Base-by-base conservation (phyloP, 2,888 invertebrate genomes). In the Caenorhabditis sp. region DNA sequence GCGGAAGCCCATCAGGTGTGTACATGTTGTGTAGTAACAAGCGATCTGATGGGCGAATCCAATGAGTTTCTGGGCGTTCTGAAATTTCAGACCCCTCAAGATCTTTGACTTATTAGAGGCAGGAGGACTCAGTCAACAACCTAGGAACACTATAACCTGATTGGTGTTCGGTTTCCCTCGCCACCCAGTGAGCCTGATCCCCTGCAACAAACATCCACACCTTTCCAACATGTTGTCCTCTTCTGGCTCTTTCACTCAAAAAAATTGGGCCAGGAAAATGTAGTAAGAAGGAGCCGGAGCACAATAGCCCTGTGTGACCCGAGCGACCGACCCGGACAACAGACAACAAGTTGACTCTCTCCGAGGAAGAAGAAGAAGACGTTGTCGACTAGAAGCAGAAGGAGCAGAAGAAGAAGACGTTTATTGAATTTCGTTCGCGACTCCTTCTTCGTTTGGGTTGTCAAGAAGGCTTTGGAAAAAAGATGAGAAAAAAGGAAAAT, bases 381-480 rank as follows among this genome's bases (percentile, higher is more conserved):
- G 73, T 28, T 47, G 38, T n/a, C 63, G 41, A 44, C 41, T 28
- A 28, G 47, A 68, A 22, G 51, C 47, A 41, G 56, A 41, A 49
- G 61, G 28, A 44, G 44, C 24, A 22, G 61, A 44, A 44, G 44
- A 44, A 22, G 54, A 70, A 58, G 68, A 80, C 66, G 80, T 80
- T 80, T 80, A 80, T 80, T 80, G 80, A 80, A 80, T 80, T 80
- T 80, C 70, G 79, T 79, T 70, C 69, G 69, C 76, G 35, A 31
- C 63, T 56, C 59, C 64, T 64, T 73, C 64, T 64, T n/a, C n/a
- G n/a, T n/a, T 73, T 49, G 63, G 47, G 56, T 24, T 59, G 63
- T 58, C 63, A 49, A 63, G 35, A 74, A 51, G 41, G 38, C 38
- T 24, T 51, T 12, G 26, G 24, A 41, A 35, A 76, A 77, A 63